Evolutionary conservation across 2,888 invertebrate species (phyloP).

Genomic region (Oasisia sp.): DNA sequence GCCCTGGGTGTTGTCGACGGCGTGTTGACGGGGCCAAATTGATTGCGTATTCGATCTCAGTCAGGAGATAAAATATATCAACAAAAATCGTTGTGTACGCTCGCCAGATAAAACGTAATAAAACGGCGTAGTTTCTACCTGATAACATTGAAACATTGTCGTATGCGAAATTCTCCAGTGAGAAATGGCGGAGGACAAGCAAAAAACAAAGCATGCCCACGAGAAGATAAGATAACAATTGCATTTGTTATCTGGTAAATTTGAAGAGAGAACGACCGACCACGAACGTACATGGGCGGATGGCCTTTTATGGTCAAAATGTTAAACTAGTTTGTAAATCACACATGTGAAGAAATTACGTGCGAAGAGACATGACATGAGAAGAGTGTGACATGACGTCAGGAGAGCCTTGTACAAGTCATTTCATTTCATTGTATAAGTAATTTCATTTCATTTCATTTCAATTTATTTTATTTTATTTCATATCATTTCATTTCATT

Average conservation of each 20-base stretch:
- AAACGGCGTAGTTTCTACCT: neutral
- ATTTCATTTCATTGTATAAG: too few relatives aligned
- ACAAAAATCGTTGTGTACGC: neutral
- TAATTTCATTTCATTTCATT: too few relatives aligned
- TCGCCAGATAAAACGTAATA: neutral
- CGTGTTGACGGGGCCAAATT: neutral
- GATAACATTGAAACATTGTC: too few relatives aligned
- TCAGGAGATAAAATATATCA: neutral
- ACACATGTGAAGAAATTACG: too few relatives aligned
- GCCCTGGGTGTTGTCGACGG: neutral
- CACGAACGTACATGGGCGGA: neutral
- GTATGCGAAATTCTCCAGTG: neutral
- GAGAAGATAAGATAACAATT: neutral
- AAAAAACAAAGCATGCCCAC: neutral
- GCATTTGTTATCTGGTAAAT: neutral
- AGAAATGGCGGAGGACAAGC: neutral
- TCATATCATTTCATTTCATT: too few relatives aligned
- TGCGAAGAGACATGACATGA: too few relatives aligned
- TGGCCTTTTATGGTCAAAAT: too few relatives aligned
- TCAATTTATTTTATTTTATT: too few relatives aligned
- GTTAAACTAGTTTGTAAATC: too few relatives aligned
- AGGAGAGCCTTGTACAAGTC: too few relatives aligned
- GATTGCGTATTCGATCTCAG: neutral
- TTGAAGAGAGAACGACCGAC: neutral
- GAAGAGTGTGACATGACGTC: too few relatives aligned